Evolutionary conservation across 1,140 invertebrate genomes (phyloP).

Genomic region (Drosophila takahashii): DNA sequence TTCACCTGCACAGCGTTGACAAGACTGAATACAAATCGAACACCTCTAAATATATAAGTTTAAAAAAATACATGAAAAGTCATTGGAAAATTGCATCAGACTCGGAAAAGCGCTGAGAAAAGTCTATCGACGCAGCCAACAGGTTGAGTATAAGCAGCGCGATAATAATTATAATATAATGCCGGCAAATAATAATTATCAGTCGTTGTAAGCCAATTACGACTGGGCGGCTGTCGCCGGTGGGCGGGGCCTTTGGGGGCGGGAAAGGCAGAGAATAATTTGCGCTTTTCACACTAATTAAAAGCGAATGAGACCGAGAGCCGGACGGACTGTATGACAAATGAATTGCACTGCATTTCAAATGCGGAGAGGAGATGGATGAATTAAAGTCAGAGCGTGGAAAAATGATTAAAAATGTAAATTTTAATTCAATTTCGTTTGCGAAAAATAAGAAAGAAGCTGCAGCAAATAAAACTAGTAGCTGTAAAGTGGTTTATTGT

Average conservation of each 20-base stretch:
- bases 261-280: slow-evolving; percentile 57
- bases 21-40: slow-evolving; percentile 30
- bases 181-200: slow-evolving; percentile 61
- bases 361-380: slow-evolving; percentile 8
- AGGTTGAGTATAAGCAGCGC: slow-evolving; percentile 21
- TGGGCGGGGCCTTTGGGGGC: not conserved
- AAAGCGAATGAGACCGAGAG: slow-evolving; percentile 63
- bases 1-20: slow-evolving; percentile 1
- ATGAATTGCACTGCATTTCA: slow-evolving; percentile 58
- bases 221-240: slow-evolving; percentile 27
- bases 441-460: slow-evolving; percentile 48
- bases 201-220: slow-evolving; percentile 78
- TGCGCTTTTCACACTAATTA: slow-evolving; percentile 81
- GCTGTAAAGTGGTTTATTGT: slow-evolving; percentile 80
- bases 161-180: slow-evolving; percentile 56
- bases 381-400: slow-evolving; percentile 69
- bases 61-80: slow-evolving; percentile 7
- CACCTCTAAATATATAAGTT: not conserved
- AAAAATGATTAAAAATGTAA: slow-evolving; percentile 81
- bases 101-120: slow-evolving; percentile 2
- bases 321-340: slow-evolving; percentile 39
- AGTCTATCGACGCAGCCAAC: slow-evolving; percentile 16
- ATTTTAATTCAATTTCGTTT: slow-evolving; percentile 76
- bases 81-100: slow-evolving; percentile 56
- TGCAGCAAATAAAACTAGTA: slow-evolving; percentile 56